Evolutionary conservation across 2,888 invertebrate genomes (phyloP).

Genomic region (Synanthedon andrenaeformis): DNA sequence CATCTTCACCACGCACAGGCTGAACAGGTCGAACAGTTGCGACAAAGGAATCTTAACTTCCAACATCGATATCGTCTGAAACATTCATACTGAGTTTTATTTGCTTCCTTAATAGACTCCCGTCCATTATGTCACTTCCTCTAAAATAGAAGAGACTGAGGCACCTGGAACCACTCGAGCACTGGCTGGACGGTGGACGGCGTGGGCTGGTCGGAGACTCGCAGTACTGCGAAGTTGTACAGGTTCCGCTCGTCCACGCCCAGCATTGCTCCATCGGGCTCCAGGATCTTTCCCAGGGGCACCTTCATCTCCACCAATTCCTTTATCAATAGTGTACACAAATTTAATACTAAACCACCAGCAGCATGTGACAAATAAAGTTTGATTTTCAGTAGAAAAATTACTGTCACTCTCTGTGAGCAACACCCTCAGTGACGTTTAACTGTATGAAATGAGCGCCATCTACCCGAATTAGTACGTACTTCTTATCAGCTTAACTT

Average conservation of each 20-base stretch:
- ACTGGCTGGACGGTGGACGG: conserved; percentile 90
- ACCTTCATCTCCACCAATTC: conserved; percentile 49
- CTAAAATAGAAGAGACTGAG: too few relatives aligned
- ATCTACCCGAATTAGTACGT: too few relatives aligned
- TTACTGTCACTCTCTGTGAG: not conserved
- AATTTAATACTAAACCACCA: not conserved
- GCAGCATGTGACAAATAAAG: too few relatives aligned
- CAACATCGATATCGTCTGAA: conserved; percentile 84
- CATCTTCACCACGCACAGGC: conserved; percentile 80
- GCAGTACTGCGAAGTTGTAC: conserved; percentile 91
- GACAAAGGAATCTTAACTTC: conserved; percentile 91
- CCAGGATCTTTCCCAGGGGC: conserved; percentile 88
- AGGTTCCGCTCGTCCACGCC: conserved; percentile 95
- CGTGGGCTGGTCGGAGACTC: conserved; percentile 80
- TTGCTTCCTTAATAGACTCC: not conserved
- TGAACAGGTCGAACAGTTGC: conserved; percentile 90
- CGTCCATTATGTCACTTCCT: too few relatives aligned
- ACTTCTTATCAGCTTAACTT: too few relatives aligned
- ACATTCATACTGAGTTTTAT: conserved; percentile 6
- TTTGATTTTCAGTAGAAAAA: too few relatives aligned
- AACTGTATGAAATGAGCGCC: too few relatives aligned
- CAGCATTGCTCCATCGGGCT: conserved; percentile 94
- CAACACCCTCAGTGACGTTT: conserved; percentile 17
- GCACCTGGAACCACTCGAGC: conserved; percentile 86
- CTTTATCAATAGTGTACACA: conserved; percentile 13